Conservation (phyloP, 2,797 vertebrate genomes). For the Octomys mimax region DNA sequence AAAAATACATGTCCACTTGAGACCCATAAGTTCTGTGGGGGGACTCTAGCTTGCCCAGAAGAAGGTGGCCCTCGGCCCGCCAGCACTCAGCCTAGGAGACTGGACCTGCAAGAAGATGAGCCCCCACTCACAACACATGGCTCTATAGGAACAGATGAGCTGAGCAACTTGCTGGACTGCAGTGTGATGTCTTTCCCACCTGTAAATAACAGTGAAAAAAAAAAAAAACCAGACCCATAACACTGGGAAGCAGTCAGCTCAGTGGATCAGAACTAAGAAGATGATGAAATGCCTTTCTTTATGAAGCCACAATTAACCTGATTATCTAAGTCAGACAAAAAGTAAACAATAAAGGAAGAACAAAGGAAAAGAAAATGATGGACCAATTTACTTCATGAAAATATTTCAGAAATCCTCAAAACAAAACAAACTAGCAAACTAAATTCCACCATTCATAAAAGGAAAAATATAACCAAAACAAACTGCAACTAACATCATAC, state of each 20-base stretch:
- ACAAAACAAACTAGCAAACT: neutral
- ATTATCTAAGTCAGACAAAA: neutral
- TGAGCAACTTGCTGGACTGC: conserved; percentile 99
- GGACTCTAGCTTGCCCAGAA: conserved; percentile 85
- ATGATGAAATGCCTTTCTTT: neutral
- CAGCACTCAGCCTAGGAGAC: conserved; percentile 71
- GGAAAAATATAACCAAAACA: neutral
- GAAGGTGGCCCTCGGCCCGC: conserved; percentile 33
- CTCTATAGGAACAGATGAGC: conserved; percentile 98
- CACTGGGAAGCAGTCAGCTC: conserved; percentile 98
- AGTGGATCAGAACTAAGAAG: conserved; percentile 91
- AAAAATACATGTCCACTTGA: conserved; percentile 98
- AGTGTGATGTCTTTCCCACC: conserved; percentile 99
- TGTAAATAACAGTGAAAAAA: conserved; percentile 96
- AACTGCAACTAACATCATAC: neutral
- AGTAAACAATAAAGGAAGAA: neutral
- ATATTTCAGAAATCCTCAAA: neutral
- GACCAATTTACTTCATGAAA: neutral
- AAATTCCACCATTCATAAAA: neutral
- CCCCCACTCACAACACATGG: conserved; percentile 99
- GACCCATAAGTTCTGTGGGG: conserved; percentile 96
- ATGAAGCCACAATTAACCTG: conserved; percentile 34
- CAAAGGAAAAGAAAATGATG: neutral
- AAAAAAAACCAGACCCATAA: conserved; percentile 97
- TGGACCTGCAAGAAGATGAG: conserved; percentile 93